Evolutionary conservation across 2,888 invertebrate genomes (phyloP).

Genomic region (Palloptera scutellata): DNA sequence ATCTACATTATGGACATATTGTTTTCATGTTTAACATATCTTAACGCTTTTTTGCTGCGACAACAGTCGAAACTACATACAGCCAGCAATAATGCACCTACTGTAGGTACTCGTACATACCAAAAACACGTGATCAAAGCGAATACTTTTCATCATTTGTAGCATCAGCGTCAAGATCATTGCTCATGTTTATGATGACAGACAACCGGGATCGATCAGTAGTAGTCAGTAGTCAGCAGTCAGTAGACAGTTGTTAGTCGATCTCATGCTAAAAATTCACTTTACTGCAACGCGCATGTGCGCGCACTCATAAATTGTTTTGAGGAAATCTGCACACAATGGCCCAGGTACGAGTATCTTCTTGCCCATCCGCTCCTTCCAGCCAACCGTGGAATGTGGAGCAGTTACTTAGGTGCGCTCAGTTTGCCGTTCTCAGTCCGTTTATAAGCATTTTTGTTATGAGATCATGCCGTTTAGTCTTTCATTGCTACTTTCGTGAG

Average conservation of each 20-base stretch:
- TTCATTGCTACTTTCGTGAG: no score
- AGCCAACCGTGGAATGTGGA: no score
- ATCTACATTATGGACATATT: conserved; percentile 48
- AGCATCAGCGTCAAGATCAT: conserved; percentile 63
- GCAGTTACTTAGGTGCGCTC: conserved; percentile 16
- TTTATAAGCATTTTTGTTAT: neutral
- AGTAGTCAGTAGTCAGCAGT: neutral
- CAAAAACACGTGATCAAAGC: conserved; percentile 45
- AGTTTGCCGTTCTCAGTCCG: neutral
- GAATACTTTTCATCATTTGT: conserved; percentile 62
- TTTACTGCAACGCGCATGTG: conserved; percentile 20
- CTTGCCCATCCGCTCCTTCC: no score
- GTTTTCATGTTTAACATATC: conserved; percentile 60
- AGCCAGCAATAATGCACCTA: conserved; percentile 2
- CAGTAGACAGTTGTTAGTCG: conserved; percentile 14
- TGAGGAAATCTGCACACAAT: conserved; percentile 56
- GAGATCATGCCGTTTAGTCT: neutral
- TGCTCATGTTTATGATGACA: conserved; percentile 63
- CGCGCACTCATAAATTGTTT: conserved; percentile 42
- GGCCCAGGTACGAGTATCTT: conserved; percentile 46
- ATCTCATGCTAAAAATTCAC: conserved; percentile 26
- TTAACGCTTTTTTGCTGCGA: conserved; percentile 35
- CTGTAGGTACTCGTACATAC: conserved; percentile 31
- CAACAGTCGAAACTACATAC: conserved; percentile 16
- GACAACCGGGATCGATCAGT: conserved; percentile 28